Evolutionary conservation across 2,888 invertebrate species (phyloP), one percentile per base, ranked within the genome.

Genomic region (Frankliniella fusca): DNA sequence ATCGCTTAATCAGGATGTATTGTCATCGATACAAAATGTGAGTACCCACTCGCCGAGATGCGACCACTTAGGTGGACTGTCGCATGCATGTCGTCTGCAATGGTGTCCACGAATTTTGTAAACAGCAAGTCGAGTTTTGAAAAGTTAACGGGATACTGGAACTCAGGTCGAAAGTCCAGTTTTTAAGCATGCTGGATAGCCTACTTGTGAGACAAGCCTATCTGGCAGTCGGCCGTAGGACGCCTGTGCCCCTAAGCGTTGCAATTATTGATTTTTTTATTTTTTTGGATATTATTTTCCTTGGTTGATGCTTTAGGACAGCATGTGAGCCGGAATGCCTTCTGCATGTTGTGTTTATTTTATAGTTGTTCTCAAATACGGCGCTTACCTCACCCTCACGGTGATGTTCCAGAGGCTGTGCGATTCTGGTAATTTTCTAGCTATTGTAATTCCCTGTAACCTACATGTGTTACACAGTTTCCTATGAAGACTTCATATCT

Each of bases 161-260:
- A 76, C 70, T 12, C 70, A 76, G 12, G 70, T 76, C 70, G 70
- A 76, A 76, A 76, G 70, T 76, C 70, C 70, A 27, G 70, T 76
- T 76, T 76, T 76, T 76, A 12, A 76, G 23, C 70, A 23, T 23
- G 27, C 70, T 76, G 70, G 70, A 76, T 76, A 76, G 27, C 70
- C 70, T 27, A 76, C 70, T 27, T 76, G 27, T 76, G 70, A 3
- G 23, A n/a, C 20, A 61, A n/a, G 18, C 61, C 61, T 61, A n/a
- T 20, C 18, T 61, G n/a, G 70, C 70, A 23, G 23, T 54, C 27
- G 70, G 23, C 70, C 10, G 70, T 9, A 76, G 27, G 70, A 23
- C 27, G 61, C 18, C 27, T 12, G 27, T 12, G 27, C 11, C 70
- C 70, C 70, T 27, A 54, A 20, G 12, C 70, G 23, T 76, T 76